phyloP scores from a whole-genome alignment of 1,140 invertebrate genomes.

The Conus betulinus region DNA sequence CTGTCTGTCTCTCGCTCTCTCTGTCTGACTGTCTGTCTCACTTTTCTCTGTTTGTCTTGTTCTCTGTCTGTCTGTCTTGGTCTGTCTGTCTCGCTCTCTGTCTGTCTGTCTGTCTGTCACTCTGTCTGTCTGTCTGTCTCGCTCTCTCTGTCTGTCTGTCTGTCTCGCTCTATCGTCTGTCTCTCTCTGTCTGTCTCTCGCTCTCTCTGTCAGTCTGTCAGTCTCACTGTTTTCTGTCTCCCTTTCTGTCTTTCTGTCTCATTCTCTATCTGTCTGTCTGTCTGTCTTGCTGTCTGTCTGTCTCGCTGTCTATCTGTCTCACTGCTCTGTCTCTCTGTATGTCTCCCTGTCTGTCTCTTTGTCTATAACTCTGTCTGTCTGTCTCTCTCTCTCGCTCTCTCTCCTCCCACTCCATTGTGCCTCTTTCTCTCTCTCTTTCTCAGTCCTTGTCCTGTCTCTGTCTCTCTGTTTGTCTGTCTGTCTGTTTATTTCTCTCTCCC shows the following conservation, averaged over 20 bases:
- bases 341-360: too few relatives aligned
- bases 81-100: too few relatives aligned
- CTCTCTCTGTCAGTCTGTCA: background rate
- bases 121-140: background rate
- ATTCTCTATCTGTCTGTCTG: background rate
- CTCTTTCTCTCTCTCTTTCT: background rate
- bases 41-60: too few relatives aligned
- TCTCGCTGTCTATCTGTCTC: slow-evolving; percentile 12
- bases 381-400: background rate
- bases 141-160: background rate
- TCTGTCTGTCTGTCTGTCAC: too few relatives aligned
- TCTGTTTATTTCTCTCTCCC: too few relatives aligned
- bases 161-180: background rate
- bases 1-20: too few relatives aligned
- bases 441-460: too few relatives aligned
- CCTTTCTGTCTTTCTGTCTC: background rate
- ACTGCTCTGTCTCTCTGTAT: too few relatives aligned
- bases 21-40: too few relatives aligned
- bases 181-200: too few relatives aligned
- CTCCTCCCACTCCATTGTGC: background rate
- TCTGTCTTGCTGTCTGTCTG: background rate
- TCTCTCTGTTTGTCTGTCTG: too few relatives aligned
- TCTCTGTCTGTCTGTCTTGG: too few relatives aligned
- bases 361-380: background rate
- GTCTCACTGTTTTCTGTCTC: background rate